phyloP scores from a whole-genome alignment of 2,797 vertebrate genomes.

The Chelon labrosus region DNA sequence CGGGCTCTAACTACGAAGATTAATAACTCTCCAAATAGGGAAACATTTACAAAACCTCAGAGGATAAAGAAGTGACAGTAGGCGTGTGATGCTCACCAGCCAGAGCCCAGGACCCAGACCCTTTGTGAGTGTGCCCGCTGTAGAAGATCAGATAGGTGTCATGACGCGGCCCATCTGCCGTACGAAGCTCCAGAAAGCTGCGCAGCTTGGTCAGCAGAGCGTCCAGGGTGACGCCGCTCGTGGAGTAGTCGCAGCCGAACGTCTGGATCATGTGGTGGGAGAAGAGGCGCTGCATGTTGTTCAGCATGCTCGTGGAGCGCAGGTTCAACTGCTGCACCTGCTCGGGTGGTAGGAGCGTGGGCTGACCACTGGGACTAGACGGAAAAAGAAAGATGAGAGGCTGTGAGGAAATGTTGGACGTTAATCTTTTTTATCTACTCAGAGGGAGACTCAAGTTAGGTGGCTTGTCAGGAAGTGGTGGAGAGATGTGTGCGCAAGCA shows the following conservation, averaged over 20 bases:
- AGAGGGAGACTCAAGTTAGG: slow-evolving; percentile 20
- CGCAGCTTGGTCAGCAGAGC: slow-evolving; percentile 91
- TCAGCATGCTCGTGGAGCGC: slow-evolving; percentile 94
- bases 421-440: slow-evolving; percentile 22
- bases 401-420: not conserved
- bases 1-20: too few relatives aligned
- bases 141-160: slow-evolving; percentile 98
- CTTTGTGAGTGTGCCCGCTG: slow-evolving; percentile 92
- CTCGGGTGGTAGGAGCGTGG: slow-evolving; percentile 91
- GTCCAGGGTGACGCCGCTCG: slow-evolving; percentile 92
- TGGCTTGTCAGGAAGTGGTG: slow-evolving; percentile 27
- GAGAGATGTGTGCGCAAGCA: slow-evolving; percentile 16
- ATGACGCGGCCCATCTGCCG: slow-evolving; percentile 95
- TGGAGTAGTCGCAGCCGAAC: slow-evolving; percentile 97
- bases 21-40: too few relatives aligned
- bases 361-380: slow-evolving; percentile 92
- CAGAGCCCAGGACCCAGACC: slow-evolving; percentile 94
- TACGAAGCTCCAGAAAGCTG: slow-evolving; percentile 93
- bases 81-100: slow-evolving; percentile 85
- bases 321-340: slow-evolving; percentile 93
- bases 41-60: not conserved
- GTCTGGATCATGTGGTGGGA: slow-evolving; percentile 97
- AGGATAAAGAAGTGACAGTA: not conserved
- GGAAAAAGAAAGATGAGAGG: slow-evolving; percentile 2
- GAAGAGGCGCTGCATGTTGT: slow-evolving; percentile 95